These are phyloP conservation scores for Zelostemma sp. DNA, from an alignment of 1,140 invertebrate genomes.

Conservation along the genomic window DNA sequence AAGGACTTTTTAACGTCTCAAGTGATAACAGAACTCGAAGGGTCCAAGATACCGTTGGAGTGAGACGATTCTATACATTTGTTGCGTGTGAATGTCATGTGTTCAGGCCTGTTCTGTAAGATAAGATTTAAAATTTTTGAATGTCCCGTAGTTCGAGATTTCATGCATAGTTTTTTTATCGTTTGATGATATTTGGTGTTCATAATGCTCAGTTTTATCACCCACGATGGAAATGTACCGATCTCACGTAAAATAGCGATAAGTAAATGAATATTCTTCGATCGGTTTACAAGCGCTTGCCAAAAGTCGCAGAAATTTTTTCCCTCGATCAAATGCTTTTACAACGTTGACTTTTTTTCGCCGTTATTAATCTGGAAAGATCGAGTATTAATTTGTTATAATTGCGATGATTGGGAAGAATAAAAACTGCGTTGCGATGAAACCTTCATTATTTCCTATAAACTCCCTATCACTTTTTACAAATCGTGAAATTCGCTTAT, in stretches of 20 bases:
- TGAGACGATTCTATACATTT: constrained; percentile 9
- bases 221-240: too few relatives aligned
- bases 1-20: background rate
- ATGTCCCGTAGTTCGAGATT: background rate
- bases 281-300: too few relatives aligned
- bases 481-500: background rate
- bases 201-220: too few relatives aligned
- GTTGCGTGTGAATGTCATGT: background rate
- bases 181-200: too few relatives aligned
- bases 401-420: background rate
- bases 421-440: background rate
- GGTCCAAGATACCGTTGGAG: background rate
- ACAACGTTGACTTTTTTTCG: too few relatives aligned
- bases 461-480: constrained; percentile 7
- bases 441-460: background rate
- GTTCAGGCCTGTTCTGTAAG: constrained; percentile 56
- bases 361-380: too few relatives aligned
- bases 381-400: constrained; percentile 1
- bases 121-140: constrained; percentile 13
- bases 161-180: too few relatives aligned
- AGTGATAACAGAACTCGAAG: background rate
- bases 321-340: too few relatives aligned
- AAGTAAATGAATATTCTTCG: too few relatives aligned
- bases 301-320: too few relatives aligned
- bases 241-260: too few relatives aligned